Base-by-base conservation (phyloP, 2,888 invertebrate genomes). In the Periphyllus acericola region DNA sequence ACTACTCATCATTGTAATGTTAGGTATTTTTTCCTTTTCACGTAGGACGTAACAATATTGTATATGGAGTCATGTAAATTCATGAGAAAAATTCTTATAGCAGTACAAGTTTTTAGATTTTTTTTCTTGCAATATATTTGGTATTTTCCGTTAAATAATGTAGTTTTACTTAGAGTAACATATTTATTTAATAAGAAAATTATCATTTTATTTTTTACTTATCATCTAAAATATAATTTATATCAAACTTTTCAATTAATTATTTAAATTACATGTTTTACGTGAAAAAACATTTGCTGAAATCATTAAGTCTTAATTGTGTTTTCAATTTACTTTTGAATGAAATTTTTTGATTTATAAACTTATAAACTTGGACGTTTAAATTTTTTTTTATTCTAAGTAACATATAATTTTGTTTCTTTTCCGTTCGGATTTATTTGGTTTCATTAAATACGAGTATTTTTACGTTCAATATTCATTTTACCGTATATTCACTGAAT, bases 1-100 rank as follows among this genome's bases (percentile, higher is more conserved):
- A 71, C 17, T 32, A 82, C 71, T 6, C 11, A 71, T 82, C 82
- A 55, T 72, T 72, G 72, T 34, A 17, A 83, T 34, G 52, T n/a
- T 55, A 71, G 14, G 52, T 72, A 52, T 72, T 55, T 82, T 34
- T 72, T 14, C 8, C 19, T 72, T 83, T 68, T 72, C 19, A 32
- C 32, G 6, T 21, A 34, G 29, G 8, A 32, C 32, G 6, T 21
- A 34, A 46, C 36, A 46, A 32, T 55, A 55, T 34, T 34, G 55
- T 25, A 72, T 36, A 36, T 32, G 21, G 32, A 55, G 55, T 32
- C 76, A 52, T 32, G 29, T 2, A 21, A 52, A 52, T 32, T 4
- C n/a, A 14, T 1, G 14, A 4, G 4, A 3, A 81, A 46, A 29
- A 29, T 40, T 71, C 8, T 68, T 17, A 71, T 9, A 34, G 6